These are phyloP conservation scores for Drosophila paranaensis DNA, from an alignment of 2,888 invertebrate genomes.

Conservation along the genomic window DNA sequence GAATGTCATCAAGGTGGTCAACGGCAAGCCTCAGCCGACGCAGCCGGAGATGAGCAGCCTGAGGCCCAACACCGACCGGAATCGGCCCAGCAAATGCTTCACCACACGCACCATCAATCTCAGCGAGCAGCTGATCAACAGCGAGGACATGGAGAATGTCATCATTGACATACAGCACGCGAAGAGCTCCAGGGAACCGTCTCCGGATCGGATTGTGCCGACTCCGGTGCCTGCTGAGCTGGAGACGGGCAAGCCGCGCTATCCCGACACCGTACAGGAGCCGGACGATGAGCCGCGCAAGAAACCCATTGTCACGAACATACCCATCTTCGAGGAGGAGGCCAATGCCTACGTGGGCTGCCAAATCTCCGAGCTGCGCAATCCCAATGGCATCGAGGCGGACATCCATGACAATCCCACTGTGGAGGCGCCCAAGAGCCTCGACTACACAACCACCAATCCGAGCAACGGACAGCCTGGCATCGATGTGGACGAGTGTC, in stretches of 20 bases:
- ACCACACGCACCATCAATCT: constrained; percentile 86
- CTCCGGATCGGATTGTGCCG: constrained; percentile 90
- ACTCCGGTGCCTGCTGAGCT: constrained; percentile 87
- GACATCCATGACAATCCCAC: constrained; percentile 76
- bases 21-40: constrained; percentile 58
- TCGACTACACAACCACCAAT: constrained; percentile 75
- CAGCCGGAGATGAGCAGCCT: constrained; percentile 64
- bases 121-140: constrained; percentile 86
- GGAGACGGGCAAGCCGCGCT: constrained; percentile 88
- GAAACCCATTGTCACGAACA: constrained; percentile 85
- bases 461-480: constrained; percentile 47
- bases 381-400: constrained; percentile 73
- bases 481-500: constrained; percentile 86
- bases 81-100: constrained; percentile 84
- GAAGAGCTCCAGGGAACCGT: constrained; percentile 91
- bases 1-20: constrained; percentile 86
- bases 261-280: constrained; percentile 90
- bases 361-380: constrained; percentile 86
- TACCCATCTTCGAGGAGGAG: constrained; percentile 87
- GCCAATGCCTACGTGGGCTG: constrained; percentile 82
- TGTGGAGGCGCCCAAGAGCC: constrained; percentile 86
- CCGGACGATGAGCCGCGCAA: constrained; percentile 88
- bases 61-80: constrained; percentile 57
- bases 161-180: constrained; percentile 90
- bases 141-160: constrained; percentile 87